Evolutionary conservation across 2,113 vertebrate species (phyloP), one percentile per base, ranked within the genome.

Genomic region (Fulica atra): DNA sequence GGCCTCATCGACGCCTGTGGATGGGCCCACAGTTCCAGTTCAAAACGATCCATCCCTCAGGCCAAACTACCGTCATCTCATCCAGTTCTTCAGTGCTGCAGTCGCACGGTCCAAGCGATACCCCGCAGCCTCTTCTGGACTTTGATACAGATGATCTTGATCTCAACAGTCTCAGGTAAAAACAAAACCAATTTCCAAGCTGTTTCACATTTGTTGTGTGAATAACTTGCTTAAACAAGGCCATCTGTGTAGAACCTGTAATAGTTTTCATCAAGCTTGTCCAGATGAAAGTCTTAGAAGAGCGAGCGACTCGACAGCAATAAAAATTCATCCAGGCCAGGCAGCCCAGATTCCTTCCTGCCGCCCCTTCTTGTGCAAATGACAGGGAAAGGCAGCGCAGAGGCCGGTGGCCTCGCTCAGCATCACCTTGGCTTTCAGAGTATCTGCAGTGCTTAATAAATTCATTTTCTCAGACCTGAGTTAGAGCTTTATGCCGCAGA

Each of bases 11-110:
- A 1, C 98, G 99, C 35, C 98, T 99, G 5, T 99, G 99, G 99
- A 99, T 99, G 99, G 99, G 99, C 61, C 99, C 99, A 4, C 99
- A 99, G 98, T 99, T 99, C 97, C 99, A 99, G 97, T 99, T 99
- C 95, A 99, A 99, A 98, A 99, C 99, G 25, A 99, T 99, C 93
- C 99, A 99, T n/a, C 99, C 99, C 24, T 99, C 99, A 1, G 99
- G 99, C 84, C 99, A 99, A 94, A 99, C 99, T 48, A 99, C 99
- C 0, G 98, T 99, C 92, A 99, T 99, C 95, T 99, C 99, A 26
- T 99, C 99, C 82, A 99, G 99, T 31, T 99, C 99, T 29, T 99
- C 99, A 0, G 99, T 99, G 95, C 98, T 99, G 74, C 99, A 99
- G 97, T 99, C 99, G 10, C 99, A 99, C 19, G 99, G 99, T 18